Evolutionary conservation across 1,140 invertebrate species (phyloP), one percentile per base, ranked within the genome.

Genomic region (Drosophila novamexicana): DNA sequence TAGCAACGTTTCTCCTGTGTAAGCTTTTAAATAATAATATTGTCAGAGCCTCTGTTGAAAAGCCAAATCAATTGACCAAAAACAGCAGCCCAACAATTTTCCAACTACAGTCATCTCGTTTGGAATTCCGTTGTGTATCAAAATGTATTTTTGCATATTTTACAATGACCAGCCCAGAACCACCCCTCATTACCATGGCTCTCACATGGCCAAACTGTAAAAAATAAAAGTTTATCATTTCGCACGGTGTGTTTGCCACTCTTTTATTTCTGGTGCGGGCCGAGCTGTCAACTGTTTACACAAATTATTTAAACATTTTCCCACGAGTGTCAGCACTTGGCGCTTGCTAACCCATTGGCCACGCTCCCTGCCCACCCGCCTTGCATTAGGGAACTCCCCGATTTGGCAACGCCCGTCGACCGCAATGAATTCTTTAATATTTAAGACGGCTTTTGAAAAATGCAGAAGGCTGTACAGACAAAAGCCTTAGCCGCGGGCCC

Each of bases 281-380:
- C 59, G 71, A 22, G 68, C 77, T 89, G 84, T 89, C 84, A 89
- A 89, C 84, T 84, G 84, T 90, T 89, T 89, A 68, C 77, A 81
- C 84, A 78, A 89, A 89, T 89, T 89, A 89, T 89, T 89, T 89
- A 89, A 89, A 81, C 85, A 84, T 89, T 89, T 89, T 89, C 84
- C 84, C 84, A 89, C 81, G 85, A 73, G 84, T 89, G 84, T 90
- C 85, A 90, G 84, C 84, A 89, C 84, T 81, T 75, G 81, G 47
- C 74, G 45, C 52, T n/a, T 52, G 6, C 61, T 22, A 37, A 40
- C 22, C 29, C 34, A 7, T 34, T 36, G 49, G 39, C 16, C 4
- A 12, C 39, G 36, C 9, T 5, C 37, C 10, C 10, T 4, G 22
- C 22, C 22, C 22, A 29, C n/a, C 9, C 32, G 42, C 22, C 22